Base-by-base conservation (phyloP, 2,888 invertebrate species). In the Malachius bipustulatus region DNA sequence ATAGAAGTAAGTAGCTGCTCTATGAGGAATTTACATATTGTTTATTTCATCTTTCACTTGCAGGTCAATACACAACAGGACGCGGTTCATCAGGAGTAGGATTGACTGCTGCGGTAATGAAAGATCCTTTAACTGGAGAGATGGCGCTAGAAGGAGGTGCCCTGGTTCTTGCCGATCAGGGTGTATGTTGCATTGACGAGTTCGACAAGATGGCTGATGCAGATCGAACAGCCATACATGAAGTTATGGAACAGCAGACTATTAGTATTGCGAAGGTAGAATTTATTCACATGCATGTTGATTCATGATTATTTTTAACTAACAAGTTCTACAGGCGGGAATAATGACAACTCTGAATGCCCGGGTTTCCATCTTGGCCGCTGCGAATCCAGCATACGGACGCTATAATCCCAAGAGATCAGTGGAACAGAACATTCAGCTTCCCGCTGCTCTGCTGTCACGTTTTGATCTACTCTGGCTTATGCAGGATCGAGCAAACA, bases 191-290 rank as follows among this genome's bases (percentile, higher is more conserved):
- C 63, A 98, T 99, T 59, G 98, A 99, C 61, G 98, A 99, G 68
- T 99, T 99, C 62, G 98, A 99, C 67, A 99, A 98, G 68, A 96
- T 98, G 97, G 87, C 91, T 32, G 97, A 98, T 46, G 63, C 66
- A 27, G 97, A 98, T 64, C 75, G 94, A 54, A 91, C 91, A 1
- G 89, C 94, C 36, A 93, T 96, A 48, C 94, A 96, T 61, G 94
- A 96, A 68, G 94, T 94, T 26, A 93, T 93, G 93, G 98, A 98
- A 66, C 98, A 99, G 56, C 98, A 99, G 67, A 99, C 98, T 9
- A 96, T 99, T 46, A 94, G 94, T 36, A 97, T 98, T 52, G 97
- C 98, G 10, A 98, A 98, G 73, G 82, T 82, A 52, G 35, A 14
- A 26, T 26, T 11, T 16, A 10, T 26, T 36, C 9, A 19, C 6